Conservation (phyloP, 2,113 vertebrate species). For the Coryphaenoides rupestris region DNA sequence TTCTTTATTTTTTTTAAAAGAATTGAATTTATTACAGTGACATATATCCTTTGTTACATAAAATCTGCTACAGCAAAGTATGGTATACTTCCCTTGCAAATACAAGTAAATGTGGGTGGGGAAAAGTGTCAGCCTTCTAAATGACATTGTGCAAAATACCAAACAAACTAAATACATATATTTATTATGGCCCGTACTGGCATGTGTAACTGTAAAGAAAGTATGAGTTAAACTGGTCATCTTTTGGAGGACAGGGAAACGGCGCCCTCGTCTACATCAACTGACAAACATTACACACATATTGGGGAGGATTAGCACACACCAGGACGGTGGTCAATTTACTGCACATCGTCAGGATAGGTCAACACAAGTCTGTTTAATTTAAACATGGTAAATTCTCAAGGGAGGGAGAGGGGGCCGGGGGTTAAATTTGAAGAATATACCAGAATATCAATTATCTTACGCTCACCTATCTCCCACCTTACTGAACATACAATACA, state of each 20-base stretch:
- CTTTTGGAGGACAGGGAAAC: slow-evolving; percentile 69
- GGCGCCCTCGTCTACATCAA: slow-evolving; percentile 68
- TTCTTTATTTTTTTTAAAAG: slow-evolving; percentile 82
- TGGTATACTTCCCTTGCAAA: slow-evolving; percentile 84
- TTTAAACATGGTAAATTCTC: slow-evolving; percentile 30
- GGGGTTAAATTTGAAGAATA: slow-evolving; percentile 16
- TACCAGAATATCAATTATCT: slow-evolving; percentile 7
- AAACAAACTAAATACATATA: slow-evolving; percentile 82
- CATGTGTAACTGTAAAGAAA: slow-evolving; percentile 73
- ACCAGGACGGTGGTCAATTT: slow-evolving; percentile 47
- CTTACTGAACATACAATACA: no score
- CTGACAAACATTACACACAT: slow-evolving; percentile 56
- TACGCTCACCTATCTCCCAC: no score
- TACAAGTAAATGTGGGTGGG: slow-evolving; percentile 81
- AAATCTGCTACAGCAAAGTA: slow-evolving; percentile 93
- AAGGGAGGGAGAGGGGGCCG: neutral
- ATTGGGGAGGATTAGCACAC: slow-evolving; percentile 55
- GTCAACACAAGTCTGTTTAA: neutral
- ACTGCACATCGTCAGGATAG: slow-evolving; percentile 34
- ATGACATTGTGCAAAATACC: slow-evolving; percentile 84
- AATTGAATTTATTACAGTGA: slow-evolving; percentile 88
- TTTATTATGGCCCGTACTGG: slow-evolving; percentile 71
- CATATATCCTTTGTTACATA: slow-evolving; percentile 86
- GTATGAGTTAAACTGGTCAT: slow-evolving; percentile 43
- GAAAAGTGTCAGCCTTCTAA: slow-evolving; percentile 76